Percentiles rank a stretch among this genome's conserved stretches.
phyloP scores from a whole-genome alignment of 2,888 invertebrate genomes.

The Frankliniella intonsa region DNA sequence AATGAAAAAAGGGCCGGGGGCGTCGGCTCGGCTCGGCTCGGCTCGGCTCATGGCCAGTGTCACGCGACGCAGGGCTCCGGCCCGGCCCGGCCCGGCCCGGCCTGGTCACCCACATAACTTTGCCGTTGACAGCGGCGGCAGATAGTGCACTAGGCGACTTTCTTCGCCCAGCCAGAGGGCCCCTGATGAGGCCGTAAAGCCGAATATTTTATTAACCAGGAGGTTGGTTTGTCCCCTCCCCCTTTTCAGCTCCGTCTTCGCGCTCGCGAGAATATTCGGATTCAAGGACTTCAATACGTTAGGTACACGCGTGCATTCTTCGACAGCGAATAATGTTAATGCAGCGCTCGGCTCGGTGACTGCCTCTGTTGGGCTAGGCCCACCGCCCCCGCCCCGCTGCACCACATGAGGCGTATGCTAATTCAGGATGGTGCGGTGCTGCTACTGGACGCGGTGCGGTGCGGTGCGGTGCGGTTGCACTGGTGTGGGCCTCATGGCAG shows the following conservation, averaged over 20 bases:
- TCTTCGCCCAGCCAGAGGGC: not conserved
- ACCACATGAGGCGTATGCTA: not conserved
- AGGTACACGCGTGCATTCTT: too few relatives aligned
- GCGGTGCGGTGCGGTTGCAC: not conserved
- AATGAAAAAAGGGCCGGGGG: not conserved
- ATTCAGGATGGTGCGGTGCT: not conserved
- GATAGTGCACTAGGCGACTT: not conserved
- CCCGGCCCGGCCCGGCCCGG: not conserved
- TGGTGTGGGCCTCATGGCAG: too few relatives aligned
- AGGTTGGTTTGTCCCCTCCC: not conserved
- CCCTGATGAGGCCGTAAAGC: not conserved
- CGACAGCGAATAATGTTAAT: too few relatives aligned
- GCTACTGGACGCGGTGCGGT: not conserved
- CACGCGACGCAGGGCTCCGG: not conserved
- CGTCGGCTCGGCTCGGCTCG: not conserved
- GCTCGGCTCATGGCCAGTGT: constrained; percentile 1
- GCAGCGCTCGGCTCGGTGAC: too few relatives aligned
- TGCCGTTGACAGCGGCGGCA: not conserved
- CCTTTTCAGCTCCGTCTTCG: not conserved
- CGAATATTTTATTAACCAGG: not conserved
- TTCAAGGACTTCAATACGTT: too few relatives aligned
- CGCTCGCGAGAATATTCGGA: too few relatives aligned
- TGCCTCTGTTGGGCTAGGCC: too few relatives aligned
- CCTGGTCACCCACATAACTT: not conserved
- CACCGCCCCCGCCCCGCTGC: not conserved